A percentile compares a stretch with the other conserved stretches of the same genome.
phyloP scores from a whole-genome alignment of 2,888 invertebrate genomes.

The Ophion obscuratus region DNA sequence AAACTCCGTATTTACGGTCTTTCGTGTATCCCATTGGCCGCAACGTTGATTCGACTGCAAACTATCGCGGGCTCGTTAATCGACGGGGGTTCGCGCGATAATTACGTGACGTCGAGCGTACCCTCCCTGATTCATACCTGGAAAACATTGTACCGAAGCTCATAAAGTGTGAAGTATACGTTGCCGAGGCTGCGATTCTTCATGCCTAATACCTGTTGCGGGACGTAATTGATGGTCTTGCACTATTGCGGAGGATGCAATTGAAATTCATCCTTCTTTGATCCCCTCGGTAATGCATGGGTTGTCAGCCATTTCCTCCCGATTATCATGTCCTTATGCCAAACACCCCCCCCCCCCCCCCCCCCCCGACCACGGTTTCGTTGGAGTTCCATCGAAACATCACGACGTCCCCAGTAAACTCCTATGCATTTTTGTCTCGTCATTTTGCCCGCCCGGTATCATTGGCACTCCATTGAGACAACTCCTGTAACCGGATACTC shows the following conservation, averaged over 20 bases:
- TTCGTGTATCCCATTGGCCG: not conserved
- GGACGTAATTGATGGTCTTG: conserved; percentile 35
- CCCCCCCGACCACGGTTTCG: not conserved
- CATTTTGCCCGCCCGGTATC: not conserved
- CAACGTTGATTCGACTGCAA: not conserved
- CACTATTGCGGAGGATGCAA: conserved; percentile 13
- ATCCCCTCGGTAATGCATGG: not conserved
- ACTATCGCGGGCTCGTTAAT: conserved; percentile 8
- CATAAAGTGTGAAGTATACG: conserved; percentile 22
- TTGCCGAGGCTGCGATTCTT: conserved; percentile 12
- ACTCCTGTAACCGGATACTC: conserved; percentile 59
- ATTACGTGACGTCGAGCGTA: conserved; percentile 1
- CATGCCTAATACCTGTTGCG: conserved; percentile 10
- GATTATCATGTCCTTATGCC: not conserved
- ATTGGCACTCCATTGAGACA: conserved; percentile 6
- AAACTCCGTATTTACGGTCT: not conserved
- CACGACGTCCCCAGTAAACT: not conserved
- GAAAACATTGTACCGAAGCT: conserved; percentile 30
- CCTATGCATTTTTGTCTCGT: not conserved
- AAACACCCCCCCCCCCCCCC: not conserved
- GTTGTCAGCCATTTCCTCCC: not conserved
- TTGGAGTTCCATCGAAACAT: not conserved
- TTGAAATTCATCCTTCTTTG: not conserved
- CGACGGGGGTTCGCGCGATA: conserved; percentile 11
- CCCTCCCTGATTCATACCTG: conserved; percentile 17